Evolutionary conservation across 2,797 vertebrate species (phyloP).

Genomic region (Enoplosus armatus): DNA sequence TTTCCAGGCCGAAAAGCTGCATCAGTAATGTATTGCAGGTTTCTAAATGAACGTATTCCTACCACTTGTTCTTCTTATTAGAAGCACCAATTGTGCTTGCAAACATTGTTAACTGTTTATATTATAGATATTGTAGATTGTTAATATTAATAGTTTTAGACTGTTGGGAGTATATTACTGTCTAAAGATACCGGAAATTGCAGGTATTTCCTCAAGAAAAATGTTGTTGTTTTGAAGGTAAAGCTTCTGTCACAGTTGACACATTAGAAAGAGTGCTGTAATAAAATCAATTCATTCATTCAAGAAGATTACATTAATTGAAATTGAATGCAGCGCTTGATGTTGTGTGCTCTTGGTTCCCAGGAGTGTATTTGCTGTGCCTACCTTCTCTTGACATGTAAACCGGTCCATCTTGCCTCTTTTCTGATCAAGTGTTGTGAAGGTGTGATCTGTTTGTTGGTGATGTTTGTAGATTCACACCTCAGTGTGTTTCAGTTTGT

Average conservation of each 20-base stretch:
- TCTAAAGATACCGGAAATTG: neutral
- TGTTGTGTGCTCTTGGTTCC: constrained; percentile 1
- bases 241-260: neutral
- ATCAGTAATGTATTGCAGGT: neutral
- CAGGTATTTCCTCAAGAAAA: neutral
- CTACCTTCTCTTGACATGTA: neutral
- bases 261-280: neutral
- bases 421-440: neutral
- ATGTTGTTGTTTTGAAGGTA: neutral
- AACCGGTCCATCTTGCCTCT: neutral
- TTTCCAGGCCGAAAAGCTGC: neutral
- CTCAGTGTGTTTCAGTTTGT: constrained; percentile 18
- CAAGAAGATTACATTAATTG: neutral
- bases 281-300: neutral
- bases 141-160: neutral
- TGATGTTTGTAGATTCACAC: constrained; percentile 22
- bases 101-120: neutral
- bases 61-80: neutral
- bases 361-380: neutral
- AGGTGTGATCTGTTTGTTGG: constrained; percentile 6
- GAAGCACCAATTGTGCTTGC: neutral
- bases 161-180: neutral
- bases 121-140: neutral
- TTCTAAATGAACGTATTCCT: neutral
- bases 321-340: neutral